Evolutionary conservation across 2,113 vertebrate species (phyloP), one percentile per base, ranked within the genome.

Genomic region (Rhea americana): DNA sequence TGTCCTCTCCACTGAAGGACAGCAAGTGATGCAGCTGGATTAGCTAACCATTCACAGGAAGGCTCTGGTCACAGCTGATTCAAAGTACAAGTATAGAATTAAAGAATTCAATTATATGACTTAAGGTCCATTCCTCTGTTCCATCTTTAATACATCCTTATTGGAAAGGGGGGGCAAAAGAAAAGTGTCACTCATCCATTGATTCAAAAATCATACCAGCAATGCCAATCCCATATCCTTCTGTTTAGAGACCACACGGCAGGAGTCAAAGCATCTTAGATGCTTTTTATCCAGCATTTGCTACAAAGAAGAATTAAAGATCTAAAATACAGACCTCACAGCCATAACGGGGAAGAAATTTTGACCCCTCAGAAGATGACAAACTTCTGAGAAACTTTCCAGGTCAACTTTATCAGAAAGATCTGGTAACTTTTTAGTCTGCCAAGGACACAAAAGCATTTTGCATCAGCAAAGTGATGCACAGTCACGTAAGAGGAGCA

Each of bases 271-370:
- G 25, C 32, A 80, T 6, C 39, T 20, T 1, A 3, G 21, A 39
- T 4, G 2, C 2, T 12, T 82, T 43, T 10, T 4, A 37, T 14
- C 7, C 53, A 76, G 11, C 16, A 20, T 53, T 79, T 51, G 9
- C 19, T 63, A 11, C 2, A 24, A 71, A 71, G 21, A 73, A 62
- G 28, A 82, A 39, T 2, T 47, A 14, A 59, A 79, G 55, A 56
- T 17, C 17, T 72, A 26, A 83, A 71, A 0, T 0, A 67, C 19
- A 53, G 18, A 59, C 32, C 85, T 53, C n/a, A 0, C 20, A 18
- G 50, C 39, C n/a, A 30, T 9, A 1, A 39, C 0, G 1, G 1
- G 15, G 47, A 65, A 20, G n/a, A 43, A 63, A 65, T 47, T 59
- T 12, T 21, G 47, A 43, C 37, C 48, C 24, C 19, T 71, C 24